Evolutionary conservation across 2,888 invertebrate genomes (phyloP), one percentile per base, ranked within the genome.

Genomic region (Xestoiulus laeticollis): DNA sequence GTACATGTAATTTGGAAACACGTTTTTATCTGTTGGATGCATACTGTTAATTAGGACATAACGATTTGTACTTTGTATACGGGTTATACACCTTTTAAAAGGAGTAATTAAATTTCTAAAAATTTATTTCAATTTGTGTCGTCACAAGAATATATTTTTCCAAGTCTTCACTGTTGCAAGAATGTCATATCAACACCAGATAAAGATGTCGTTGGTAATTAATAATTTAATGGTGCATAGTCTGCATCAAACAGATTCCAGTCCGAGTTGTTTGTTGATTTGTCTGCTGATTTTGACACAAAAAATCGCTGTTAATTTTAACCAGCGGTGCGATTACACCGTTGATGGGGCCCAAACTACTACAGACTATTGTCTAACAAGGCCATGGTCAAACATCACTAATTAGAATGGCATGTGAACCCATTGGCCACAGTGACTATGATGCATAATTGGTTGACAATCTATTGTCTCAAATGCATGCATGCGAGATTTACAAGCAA

Each of bases 301-400:
- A 30, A 78, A 78, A 78, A 32, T 30, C 30, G 16, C 3, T 2
- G 30, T 78, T 78, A 78, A 78, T 30, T 14, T 38, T 38, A 38
- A 38, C 12, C 78, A 78, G 30, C 78, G 30, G 78, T 32, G 78
- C 78, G 78, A 78, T 78, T 30, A 32, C 78, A 78, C 78, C 30
- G 78, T 78, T 78, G 78, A 78, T 16, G 16, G 78, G 78, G 16
- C 78, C 14, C 16, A 22, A 22, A n/a, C 78, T 78, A 78, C 30
- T 78, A 30, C n/a, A 26, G 26, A n/a, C 78, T 78, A 78, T 78
- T 78, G 78, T 78, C 78, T 32, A 78, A 78, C 78, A 78, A 78
- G 78, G 30, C 30, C 78, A 32, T 16, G 78, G 30, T 16, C 16
- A 30, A 68, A 30, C 14, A 78, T 14, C 8, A 12, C 78, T 78